Evolutionary conservation across 2,888 invertebrate species (phyloP).

Genomic region (Beris chalybata): DNA sequence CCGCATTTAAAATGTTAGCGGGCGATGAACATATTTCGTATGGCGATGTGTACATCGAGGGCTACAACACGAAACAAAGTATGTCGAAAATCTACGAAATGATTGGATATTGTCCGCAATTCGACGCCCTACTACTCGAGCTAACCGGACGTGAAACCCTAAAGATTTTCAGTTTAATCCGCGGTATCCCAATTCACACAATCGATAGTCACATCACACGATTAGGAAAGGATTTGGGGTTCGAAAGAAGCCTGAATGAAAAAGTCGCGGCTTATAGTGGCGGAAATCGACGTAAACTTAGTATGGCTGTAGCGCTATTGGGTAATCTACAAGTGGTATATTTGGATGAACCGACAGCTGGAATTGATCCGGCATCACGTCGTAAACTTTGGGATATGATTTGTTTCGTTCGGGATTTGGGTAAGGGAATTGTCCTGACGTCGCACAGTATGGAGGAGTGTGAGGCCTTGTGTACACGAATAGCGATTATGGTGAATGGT

Average conservation of each 20-base stretch:
- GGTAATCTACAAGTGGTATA: conserved; percentile 68
- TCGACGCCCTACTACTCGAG: conserved; percentile 66
- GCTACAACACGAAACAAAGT: conserved; percentile 57
- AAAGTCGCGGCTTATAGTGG: conserved; percentile 63
- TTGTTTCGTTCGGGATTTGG: conserved; percentile 65
- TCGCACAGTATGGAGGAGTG: conserved; percentile 83
- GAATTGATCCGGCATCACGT: conserved; percentile 73
- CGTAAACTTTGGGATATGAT: conserved; percentile 78
- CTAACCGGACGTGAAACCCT: conserved; percentile 68
- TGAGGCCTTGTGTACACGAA: conserved; percentile 75
- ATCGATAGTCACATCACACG: conserved; percentile 50
- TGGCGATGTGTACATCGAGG: conserved; percentile 67
- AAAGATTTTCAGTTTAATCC: conserved; percentile 62
- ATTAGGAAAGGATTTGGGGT: conserved; percentile 61
- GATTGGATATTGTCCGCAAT: conserved; percentile 66
- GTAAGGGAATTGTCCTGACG: conserved; percentile 75
- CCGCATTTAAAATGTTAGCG: conserved; percentile 81
- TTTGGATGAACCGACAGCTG: conserved; percentile 62
- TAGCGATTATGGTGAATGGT: conserved; percentile 78
- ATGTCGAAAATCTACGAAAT: conserved; percentile 60
- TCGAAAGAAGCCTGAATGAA: conserved; percentile 63
- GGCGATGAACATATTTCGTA: conserved; percentile 71
- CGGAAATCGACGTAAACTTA: conserved; percentile 71
- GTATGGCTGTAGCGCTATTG: conserved; percentile 71
- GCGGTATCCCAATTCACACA: conserved; percentile 57